Evolutionary conservation across 2,113 vertebrate species (phyloP), one percentile per base, ranked within the genome.

Genomic region (Gila orcuttii): DNA sequence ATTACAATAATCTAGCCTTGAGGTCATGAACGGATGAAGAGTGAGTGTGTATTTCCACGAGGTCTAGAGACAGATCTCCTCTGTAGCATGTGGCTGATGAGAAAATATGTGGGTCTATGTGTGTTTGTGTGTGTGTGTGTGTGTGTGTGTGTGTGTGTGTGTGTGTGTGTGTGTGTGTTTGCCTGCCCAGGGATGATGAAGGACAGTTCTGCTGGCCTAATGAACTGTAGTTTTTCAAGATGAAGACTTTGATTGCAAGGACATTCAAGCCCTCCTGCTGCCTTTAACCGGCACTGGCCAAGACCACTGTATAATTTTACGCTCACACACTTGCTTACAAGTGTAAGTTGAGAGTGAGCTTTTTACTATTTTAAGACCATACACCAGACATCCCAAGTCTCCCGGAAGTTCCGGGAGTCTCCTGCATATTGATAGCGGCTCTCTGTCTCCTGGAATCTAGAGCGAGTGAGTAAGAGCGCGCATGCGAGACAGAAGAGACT

Each of bases 211-310:
- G 50, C 74, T 73, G 52, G 11, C 4, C 83, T 71, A 78, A 19
- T 68, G 79, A 88, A 86, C 75, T 19, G 50, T 1, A 7, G 12
- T 52, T 50, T 83, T 85, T 83, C 12, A 83, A 60, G 75, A 28
- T 28, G 66, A 80, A 78, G 73, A 59, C 84, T 79, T 28, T 86
- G 84, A 88, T 79, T 79, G 71, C 42, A 45, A 19, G 28, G 73
- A 23, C 55, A 86, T 84, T 77, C 15, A 10, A 86, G 79, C 42
- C 80, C 74, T 83, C 74, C 75, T 83, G 80, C 74, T 36, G 59
- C 73, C 69, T 31, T 4, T 25, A 39, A 52, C 28, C 28, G 25
- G 47, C 25, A 39, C 39, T 71, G 39, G 50, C 9, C 50, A 69
- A 15, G 7, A 39, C 55, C 52, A 31, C 74, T 21, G 21, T 69